Percentiles rank a stretch among this genome's conserved stretches.
These are phyloP conservation scores for Drosophila anceps DNA, from an alignment of 2,888 invertebrate species.

Conservation along the genomic window DNA sequence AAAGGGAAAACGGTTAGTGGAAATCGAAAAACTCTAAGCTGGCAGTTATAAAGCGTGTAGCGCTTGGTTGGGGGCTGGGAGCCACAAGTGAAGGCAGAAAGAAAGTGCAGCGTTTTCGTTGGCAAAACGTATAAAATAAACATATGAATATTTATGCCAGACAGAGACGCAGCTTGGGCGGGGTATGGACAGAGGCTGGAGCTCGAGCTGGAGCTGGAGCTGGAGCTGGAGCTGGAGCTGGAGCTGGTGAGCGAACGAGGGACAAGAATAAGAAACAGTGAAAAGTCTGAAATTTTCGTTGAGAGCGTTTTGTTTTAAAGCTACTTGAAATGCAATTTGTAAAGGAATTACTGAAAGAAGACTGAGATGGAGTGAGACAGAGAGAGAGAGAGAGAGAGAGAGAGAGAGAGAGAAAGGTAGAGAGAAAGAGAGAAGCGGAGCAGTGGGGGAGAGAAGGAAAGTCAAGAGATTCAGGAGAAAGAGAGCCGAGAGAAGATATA, in stretches of 20 bases:
- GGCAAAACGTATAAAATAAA: constrained; percentile 62
- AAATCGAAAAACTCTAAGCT: constrained; percentile 2
- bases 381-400: neutral
- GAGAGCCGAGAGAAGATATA: too few species aligned
- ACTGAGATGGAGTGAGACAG: neutral
- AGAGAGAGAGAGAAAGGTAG: neutral
- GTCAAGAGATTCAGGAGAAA: neutral
- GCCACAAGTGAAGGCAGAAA: constrained; percentile 5
- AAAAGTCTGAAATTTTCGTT: constrained; percentile 29
- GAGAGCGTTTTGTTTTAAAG: constrained; percentile 11
- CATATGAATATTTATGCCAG: constrained; percentile 76
- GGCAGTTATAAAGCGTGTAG: neutral
- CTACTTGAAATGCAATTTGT: constrained; percentile 32
- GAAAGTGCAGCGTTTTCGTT: constrained; percentile 36
- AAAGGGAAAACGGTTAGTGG: neutral
- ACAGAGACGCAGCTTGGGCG: constrained; percentile 3
- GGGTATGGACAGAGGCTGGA: neutral
- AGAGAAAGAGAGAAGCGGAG: neutral
- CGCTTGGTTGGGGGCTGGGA: neutral
- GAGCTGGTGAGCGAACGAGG: neutral
- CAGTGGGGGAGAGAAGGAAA: neutral
- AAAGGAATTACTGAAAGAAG: neutral
- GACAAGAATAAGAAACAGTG: constrained; percentile 5
- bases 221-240: too few species aligned
- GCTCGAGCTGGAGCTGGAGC: too few species aligned